Base-by-base conservation (phyloP, 2,797 vertebrate genomes). In the Mormyrops boulengeri region DNA sequence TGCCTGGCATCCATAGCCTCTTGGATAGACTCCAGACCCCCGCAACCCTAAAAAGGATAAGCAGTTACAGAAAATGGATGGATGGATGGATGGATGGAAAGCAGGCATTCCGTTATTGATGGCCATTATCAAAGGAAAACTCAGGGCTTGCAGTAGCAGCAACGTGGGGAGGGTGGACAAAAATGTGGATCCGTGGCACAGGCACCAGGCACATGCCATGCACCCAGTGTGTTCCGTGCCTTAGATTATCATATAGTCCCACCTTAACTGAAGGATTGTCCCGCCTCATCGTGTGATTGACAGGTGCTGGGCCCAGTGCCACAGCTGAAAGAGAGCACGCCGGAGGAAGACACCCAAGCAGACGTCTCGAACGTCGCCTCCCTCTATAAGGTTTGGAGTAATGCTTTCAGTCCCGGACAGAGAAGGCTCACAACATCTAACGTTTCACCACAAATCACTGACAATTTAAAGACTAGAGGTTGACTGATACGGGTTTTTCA, bases 241-340 rank as follows among this genome's bases (percentile, higher is more conserved):
- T 30, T 66, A 26, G 8, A 66, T 66, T 11, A 30, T 1, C 41
- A 34, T 57, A 19, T 55, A 30, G 41, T 77, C 41, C 4, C 50
- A 11, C 49, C 26, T 38, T 80, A 77, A 34, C 17, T 1, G 0
- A 34, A 41, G 38, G 26, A 38, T 52, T 52, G 44, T n/a, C 82
- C 19, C 11, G 1, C 41, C 22, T 62, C 14, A 4, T 84, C 2
- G 8, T 19, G 12, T 89, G 47, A 0, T 49, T 80, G 47, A 89
- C 91, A 96, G 96, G 95, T 95, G 49, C 95, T 96, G 90, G 96
- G 96, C 7, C 90, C 95, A 90, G 95, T 95, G 73, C 95, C 95
- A 22, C 0, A 89, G 26, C 90, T 97, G 91, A 94, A 91, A 91
- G 96, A 96, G 84, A 94, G 95, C 50, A 94, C 90, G 55, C 93